Conservation (phyloP, 2,888 invertebrate genomes). For the Oxystoma pomonae region DNA sequence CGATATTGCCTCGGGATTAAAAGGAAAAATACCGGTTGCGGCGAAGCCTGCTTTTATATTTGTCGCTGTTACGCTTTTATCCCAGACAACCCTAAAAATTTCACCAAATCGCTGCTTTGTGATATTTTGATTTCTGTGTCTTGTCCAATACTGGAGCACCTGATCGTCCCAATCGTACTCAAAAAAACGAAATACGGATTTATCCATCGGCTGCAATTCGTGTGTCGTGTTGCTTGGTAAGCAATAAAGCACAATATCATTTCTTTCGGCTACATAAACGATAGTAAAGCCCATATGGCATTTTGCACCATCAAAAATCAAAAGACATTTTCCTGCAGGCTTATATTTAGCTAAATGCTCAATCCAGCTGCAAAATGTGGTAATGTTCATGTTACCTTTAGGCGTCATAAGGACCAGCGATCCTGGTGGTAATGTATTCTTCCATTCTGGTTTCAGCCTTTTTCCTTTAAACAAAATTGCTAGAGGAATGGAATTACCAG, state of each 20-base stretch:
- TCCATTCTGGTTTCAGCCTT: conserved; percentile 26
- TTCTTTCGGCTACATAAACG: conserved; percentile 30
- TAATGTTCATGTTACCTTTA: conserved; percentile 29
- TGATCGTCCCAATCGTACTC: too few species aligned
- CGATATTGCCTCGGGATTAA: too few species aligned
- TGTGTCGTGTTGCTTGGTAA: conserved; percentile 42
- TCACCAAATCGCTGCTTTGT: conserved; percentile 35
- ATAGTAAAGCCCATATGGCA: conserved; percentile 34
- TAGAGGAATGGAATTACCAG: conserved; percentile 30
- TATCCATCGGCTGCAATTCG: conserved; percentile 40
- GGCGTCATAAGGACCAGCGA: conserved; percentile 24
- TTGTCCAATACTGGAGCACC: too few species aligned
- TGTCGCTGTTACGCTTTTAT: too few species aligned
- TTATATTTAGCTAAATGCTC: conserved; percentile 30
- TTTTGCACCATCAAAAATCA: conserved; percentile 37
- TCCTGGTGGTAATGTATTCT: conserved; percentile 27
- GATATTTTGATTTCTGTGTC: conserved; percentile 29
- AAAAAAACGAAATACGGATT: conserved; percentile 36
- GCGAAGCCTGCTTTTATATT: conserved; percentile 29
- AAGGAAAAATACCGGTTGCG: conserved; percentile 30
- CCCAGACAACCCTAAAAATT: conserved; percentile 30
- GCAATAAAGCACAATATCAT: conserved; percentile 35
- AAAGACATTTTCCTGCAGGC: too few species aligned
- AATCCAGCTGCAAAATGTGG: conserved; percentile 26
- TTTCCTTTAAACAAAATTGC: conserved; percentile 32